phyloP scores from a whole-genome alignment of 2,113 vertebrate species.

The Ramphastos sulfuratus region DNA sequence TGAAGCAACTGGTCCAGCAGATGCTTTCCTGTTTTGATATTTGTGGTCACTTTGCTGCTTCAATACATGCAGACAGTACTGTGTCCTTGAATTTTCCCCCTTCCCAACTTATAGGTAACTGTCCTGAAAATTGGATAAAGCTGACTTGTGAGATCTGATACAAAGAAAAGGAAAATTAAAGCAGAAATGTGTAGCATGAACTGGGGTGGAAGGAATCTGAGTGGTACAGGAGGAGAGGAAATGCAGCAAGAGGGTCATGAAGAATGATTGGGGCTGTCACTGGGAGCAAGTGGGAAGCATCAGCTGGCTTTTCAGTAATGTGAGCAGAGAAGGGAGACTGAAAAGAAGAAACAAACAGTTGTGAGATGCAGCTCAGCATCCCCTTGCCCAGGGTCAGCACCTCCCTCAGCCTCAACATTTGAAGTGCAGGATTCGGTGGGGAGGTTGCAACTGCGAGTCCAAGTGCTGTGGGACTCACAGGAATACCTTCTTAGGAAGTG shows the following conservation, averaged over 20 bases:
- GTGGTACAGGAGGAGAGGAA: neutral
- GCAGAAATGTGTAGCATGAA: neutral
- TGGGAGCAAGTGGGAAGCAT: neutral
- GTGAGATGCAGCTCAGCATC: neutral
- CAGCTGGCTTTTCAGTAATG: neutral
- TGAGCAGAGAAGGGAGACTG: neutral
- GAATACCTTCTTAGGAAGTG: neutral
- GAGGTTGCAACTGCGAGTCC: neutral
- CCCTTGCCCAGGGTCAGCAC: neutral
- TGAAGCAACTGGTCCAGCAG: neutral
- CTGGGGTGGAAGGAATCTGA: neutral
- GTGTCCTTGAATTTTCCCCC: neutral
- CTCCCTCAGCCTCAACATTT: neutral
- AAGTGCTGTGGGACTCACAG: neutral
- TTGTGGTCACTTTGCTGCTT: slow-evolving; percentile 1
- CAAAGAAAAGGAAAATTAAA: neutral
- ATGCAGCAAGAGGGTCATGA: neutral
- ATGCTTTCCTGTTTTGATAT: slow-evolving; percentile 46
- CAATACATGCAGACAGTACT: neutral
- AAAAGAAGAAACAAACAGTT: neutral
- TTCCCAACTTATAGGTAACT: neutral
- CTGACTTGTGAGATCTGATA: neutral
- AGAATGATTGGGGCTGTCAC: accelerated
- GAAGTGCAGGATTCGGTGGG: neutral
- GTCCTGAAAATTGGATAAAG: neutral